Evolutionary conservation across 2,888 invertebrate genomes (phyloP).

Genomic region (Bedellia somnulentella): DNA sequence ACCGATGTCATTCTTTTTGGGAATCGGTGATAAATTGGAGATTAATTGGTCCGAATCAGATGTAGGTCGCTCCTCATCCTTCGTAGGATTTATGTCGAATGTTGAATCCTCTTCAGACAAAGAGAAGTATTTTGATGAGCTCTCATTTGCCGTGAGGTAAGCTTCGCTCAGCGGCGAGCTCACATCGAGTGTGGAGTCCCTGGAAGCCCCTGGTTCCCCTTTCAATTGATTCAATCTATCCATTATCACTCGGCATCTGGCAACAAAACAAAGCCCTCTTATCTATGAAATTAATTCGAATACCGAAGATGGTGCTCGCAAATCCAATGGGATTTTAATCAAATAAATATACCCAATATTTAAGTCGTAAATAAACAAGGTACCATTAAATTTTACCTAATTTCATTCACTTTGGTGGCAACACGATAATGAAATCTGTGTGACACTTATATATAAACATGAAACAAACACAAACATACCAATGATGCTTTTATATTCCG

Average conservation of each 20-base stretch:
- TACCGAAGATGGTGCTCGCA: too few relatives aligned
- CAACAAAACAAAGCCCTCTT: conserved; percentile 18
- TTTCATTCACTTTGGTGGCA: conserved; percentile 27
- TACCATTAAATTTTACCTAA: too few relatives aligned
- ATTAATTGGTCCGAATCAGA: conserved; percentile 21
- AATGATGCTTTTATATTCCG: conserved; percentile 12
- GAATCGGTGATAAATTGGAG: conserved; percentile 35
- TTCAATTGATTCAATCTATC: conserved; percentile 51
- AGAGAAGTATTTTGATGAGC: conserved; percentile 40
- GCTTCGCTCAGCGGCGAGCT: conserved; percentile 37
- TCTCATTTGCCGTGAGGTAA: conserved; percentile 46
- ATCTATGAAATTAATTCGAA: background rate
- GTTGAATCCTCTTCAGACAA: conserved; percentile 42
- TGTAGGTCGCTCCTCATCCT: conserved; percentile 19
- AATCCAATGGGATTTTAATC: too few relatives aligned
- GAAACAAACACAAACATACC: conserved; percentile 17
- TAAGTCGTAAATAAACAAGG: too few relatives aligned
- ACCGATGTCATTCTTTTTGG: conserved; percentile 30
- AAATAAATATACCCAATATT: too few relatives aligned
- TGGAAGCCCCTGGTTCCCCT: conserved; percentile 24
- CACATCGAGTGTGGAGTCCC: conserved; percentile 39
- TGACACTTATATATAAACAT: conserved; percentile 40
- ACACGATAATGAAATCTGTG: conserved; percentile 41
- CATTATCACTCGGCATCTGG: conserved; percentile 54
- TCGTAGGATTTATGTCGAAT: conserved; percentile 32